These are phyloP conservation scores for Porites rus DNA, from an alignment of 92 coral and sea anemone species.

Conservation along the genomic window DNA sequence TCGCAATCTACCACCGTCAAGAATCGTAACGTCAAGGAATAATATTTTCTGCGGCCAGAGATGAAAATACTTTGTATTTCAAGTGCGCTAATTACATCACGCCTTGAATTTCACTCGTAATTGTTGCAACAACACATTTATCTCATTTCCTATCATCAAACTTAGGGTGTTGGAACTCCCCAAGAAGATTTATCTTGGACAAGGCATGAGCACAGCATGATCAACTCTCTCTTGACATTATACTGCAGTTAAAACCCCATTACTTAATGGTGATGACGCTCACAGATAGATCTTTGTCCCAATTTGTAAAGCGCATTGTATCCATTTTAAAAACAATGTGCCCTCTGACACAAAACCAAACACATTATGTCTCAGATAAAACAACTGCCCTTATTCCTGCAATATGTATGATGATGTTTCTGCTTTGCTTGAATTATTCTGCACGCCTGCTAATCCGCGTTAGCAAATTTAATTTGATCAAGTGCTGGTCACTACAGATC, in stretches of 20 bases:
- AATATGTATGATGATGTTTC: neutral
- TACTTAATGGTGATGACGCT: neutral
- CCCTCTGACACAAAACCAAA: slow-evolving; percentile 6
- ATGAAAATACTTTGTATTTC: no score
- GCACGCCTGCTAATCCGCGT: neutral
- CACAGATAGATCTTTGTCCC: neutral
- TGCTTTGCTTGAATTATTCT: neutral
- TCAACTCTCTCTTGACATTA: neutral
- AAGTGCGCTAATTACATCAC: no score
- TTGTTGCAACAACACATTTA: no score
- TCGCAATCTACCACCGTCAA: no score
- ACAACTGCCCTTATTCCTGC: neutral
- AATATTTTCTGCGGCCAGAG: no score
- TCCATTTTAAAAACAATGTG: slow-evolving; percentile 4
- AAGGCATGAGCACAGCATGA: neutral
- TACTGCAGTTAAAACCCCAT: neutral
- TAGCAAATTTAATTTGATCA: neutral
- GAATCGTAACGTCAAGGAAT: no score
- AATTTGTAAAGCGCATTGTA: slow-evolving; percentile 23
- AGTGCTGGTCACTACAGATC: neutral
- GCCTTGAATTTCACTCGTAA: no score
- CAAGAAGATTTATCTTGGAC: no score
- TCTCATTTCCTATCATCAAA: no score
- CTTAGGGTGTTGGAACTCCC: no score
- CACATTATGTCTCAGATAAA: neutral